Conservation (phyloP, 2,888 invertebrate genomes). For the Acleris literana region DNA sequence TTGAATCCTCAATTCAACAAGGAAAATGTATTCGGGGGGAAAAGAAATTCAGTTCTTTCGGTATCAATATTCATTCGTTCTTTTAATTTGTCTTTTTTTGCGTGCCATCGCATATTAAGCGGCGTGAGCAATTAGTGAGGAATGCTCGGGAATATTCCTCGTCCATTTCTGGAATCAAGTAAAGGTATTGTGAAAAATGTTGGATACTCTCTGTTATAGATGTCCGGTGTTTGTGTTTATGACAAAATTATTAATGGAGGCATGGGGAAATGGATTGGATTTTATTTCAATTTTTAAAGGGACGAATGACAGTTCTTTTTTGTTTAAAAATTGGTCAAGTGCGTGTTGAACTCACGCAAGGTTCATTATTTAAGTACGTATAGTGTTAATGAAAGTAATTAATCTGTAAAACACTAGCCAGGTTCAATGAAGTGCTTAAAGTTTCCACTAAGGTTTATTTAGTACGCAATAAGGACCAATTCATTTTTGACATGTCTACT, state of each 20-base stretch:
- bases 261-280: background rate
- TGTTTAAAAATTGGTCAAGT: no score
- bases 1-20: conserved; percentile 17
- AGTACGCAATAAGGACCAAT: no score
- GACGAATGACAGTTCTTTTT: no score
- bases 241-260: background rate
- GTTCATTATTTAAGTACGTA: no score
- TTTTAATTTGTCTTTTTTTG: conserved; percentile 68
- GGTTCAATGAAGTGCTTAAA: no score
- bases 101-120: conserved; percentile 72
- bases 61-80: conserved; percentile 67
- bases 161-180: conserved; percentile 59
- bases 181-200: conserved; percentile 41
- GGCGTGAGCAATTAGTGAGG: conserved; percentile 68
- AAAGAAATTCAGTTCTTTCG: conserved; percentile 36
- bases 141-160: conserved; percentile 67
- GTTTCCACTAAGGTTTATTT: no score
- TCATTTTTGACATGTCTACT: no score
- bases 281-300: background rate
- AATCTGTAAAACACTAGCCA: no score
- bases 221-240: background rate
- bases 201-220: no score
- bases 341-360: no score
- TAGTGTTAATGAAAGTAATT: no score
- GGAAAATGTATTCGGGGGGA: conserved; percentile 17